Evolutionary conservation across 2,113 vertebrate genomes (phyloP).

Genomic region (Piprites chloris): DNA sequence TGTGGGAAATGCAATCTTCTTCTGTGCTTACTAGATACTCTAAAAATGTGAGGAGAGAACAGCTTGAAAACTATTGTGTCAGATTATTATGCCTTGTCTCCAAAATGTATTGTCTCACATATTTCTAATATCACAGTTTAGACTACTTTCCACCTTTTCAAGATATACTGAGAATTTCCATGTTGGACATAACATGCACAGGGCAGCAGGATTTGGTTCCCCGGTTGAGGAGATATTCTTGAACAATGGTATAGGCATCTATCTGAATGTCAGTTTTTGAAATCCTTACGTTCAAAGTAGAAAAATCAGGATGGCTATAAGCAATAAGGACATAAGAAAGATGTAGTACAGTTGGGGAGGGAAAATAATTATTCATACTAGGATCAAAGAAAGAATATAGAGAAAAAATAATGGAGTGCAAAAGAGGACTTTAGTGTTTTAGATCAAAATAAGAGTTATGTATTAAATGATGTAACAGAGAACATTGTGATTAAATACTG

Average conservation of each 20-base stretch:
- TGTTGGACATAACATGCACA: background rate
- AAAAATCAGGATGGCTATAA: background rate
- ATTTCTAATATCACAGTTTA: background rate
- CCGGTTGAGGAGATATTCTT: background rate
- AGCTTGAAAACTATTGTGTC: background rate
- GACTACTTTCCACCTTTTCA: background rate
- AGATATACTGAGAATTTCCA: background rate
- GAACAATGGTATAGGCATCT: background rate
- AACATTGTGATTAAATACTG: background rate
- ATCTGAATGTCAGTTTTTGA: background rate
- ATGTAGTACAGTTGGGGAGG: background rate
- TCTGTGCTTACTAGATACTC: background rate
- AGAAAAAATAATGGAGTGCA: rapidly evolving
- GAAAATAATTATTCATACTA: background rate
- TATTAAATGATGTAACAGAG: background rate
- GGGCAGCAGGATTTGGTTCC: background rate
- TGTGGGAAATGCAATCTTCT: background rate
- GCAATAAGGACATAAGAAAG: background rate
- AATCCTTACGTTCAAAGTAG: background rate
- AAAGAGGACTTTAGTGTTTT: background rate
- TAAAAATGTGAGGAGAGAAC: background rate
- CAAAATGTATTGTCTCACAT: background rate
- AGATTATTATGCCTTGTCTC: background rate
- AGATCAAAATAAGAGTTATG: background rate
- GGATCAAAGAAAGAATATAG: background rate